These are phyloP conservation scores for Columba janthina DNA, from an alignment of 2,113 vertebrate species.

Conservation along the genomic window DNA sequence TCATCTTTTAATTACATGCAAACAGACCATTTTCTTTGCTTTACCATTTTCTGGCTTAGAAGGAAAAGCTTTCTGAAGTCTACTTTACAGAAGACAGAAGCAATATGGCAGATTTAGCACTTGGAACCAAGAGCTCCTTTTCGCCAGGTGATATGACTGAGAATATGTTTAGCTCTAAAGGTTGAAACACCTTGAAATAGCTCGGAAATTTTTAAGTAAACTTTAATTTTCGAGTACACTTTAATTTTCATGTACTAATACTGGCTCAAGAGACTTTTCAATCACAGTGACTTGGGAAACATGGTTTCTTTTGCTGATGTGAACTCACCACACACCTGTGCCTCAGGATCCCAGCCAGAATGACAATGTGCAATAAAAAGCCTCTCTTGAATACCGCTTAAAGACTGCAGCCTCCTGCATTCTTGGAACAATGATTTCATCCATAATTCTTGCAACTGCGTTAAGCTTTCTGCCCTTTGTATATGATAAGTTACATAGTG, in stretches of 20 bases:
- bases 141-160: background rate
- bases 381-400: background rate
- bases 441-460: background rate
- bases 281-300: background rate
- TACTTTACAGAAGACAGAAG: background rate
- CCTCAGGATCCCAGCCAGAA: background rate
- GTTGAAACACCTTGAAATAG: background rate
- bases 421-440: background rate
- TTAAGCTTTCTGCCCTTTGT: background rate
- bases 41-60: background rate
- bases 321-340: background rate
- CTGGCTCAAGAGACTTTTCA: background rate
- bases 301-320: background rate
- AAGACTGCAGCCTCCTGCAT: background rate
- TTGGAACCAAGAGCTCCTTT: background rate
- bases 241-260: background rate
- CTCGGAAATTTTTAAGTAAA: background rate
- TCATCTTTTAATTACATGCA: background rate
- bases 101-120: background rate
- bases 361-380: background rate
- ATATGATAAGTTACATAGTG: background rate
- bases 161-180: background rate
- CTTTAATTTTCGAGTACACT: background rate
- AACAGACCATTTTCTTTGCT: background rate
- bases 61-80: background rate